Conservation (phyloP, 2,113 vertebrate species). For the Phylloscopus trochiloides region DNA sequence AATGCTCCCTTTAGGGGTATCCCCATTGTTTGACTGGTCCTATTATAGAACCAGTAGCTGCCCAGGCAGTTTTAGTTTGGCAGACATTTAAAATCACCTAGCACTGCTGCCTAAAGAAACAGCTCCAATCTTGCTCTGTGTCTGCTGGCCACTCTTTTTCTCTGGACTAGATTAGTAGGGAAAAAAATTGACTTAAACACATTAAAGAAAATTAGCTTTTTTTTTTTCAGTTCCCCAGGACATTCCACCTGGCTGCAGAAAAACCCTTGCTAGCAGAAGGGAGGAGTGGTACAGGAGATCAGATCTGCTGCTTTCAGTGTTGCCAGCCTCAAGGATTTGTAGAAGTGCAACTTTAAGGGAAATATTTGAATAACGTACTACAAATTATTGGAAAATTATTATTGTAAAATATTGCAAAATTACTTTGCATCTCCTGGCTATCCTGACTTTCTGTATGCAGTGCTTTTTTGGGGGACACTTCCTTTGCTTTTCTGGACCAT, state of each 20-base stretch:
- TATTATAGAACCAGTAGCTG: background rate
- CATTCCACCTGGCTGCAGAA: background rate
- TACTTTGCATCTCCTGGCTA: background rate
- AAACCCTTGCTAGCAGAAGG: background rate
- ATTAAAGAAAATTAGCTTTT: background rate
- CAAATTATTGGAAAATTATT: background rate
- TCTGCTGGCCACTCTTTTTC: background rate
- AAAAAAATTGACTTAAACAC: background rate
- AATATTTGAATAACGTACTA: background rate
- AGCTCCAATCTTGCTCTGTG: background rate
- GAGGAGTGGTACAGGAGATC: background rate
- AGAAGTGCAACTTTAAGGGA: background rate
- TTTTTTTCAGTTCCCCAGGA: background rate
- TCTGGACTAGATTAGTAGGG: background rate
- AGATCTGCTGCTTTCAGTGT: background rate
- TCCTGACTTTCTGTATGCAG: background rate
- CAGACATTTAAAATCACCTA: background rate
- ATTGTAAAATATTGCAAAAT: background rate
- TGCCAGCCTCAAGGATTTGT: background rate
- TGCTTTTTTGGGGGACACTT: background rate
- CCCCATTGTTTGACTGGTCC: background rate
- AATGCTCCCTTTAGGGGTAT: background rate
- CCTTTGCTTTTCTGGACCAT: background rate
- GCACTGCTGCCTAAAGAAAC: background rate
- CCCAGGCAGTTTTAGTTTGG: background rate